phyloP scores from a whole-genome alignment of 2,797 vertebrate genomes.

The Silurus lanzhouensis region DNA sequence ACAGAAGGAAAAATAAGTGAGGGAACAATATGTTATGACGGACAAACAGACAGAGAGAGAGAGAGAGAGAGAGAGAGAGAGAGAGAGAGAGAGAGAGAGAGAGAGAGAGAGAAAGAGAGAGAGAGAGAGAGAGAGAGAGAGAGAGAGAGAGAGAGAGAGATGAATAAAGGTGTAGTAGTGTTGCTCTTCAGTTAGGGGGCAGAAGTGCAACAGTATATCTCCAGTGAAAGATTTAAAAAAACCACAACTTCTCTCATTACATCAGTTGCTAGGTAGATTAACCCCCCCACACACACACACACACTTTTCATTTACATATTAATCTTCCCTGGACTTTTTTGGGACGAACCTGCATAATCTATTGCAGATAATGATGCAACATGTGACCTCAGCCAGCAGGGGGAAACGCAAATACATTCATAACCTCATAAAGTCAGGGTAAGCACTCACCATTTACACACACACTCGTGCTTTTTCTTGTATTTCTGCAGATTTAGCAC shows the following conservation, averaged over 20 bases:
- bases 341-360: constrained; percentile 22
- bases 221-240: background rate
- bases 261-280: constrained; percentile 16
- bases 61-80: background rate
- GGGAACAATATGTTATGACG: too few relatives aligned
- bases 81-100: background rate
- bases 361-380: constrained; percentile 19
- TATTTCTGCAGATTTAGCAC: constrained; percentile 45
- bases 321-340: constrained; percentile 10
- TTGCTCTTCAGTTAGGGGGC: constrained; percentile 1
- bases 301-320: background rate
- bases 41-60: background rate
- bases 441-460: constrained; percentile 13
- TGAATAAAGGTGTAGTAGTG: background rate
- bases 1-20: background rate
- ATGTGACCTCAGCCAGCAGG: background rate
- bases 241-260: background rate
- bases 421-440: constrained; percentile 27
- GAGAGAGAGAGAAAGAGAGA: background rate
- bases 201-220: constrained; percentile 10
- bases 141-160: background rate
- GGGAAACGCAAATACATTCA: constrained; percentile 11
- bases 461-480: constrained; percentile 17
- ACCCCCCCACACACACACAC: background rate
- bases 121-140: background rate